phyloP scores from a whole-genome alignment of 2,888 invertebrate genomes.

The Drosophila lutescens region DNA sequence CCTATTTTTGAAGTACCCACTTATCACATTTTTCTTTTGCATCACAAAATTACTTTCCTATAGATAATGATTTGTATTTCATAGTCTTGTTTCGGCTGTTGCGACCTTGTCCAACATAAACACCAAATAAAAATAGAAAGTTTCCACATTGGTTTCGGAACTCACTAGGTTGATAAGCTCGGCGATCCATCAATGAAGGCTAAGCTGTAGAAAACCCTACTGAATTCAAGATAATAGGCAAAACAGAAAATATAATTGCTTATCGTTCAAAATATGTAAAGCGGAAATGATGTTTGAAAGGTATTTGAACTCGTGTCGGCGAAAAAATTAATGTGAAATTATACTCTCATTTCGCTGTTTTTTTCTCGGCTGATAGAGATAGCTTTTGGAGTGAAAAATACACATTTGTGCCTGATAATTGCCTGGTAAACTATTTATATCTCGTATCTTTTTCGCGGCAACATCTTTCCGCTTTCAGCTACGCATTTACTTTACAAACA shows the following conservation, averaged over 20 bases:
- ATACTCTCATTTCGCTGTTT: constrained; percentile 3
- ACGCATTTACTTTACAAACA: constrained; percentile 43
- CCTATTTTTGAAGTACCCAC: constrained; percentile 18
- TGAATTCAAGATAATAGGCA: constrained; percentile 3
- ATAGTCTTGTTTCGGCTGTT: neutral
- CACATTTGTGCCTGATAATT: constrained; percentile 20
- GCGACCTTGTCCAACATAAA: constrained; percentile 35
- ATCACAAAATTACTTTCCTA: constrained; percentile 1
- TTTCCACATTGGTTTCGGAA: constrained; percentile 24
- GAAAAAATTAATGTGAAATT: constrained; percentile 1
- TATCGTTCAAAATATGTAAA: constrained; percentile 16
- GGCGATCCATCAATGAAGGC: constrained; percentile 23
- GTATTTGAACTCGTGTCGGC: constrained; percentile 6
- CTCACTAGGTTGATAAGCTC: constrained; percentile 32
- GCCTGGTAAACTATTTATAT: constrained; percentile 42
- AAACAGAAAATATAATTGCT: constrained; percentile 3
- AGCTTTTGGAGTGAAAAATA: constrained; percentile 7
- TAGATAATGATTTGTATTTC: neutral
- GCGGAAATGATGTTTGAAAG: constrained; percentile 18
- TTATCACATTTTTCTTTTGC: constrained; percentile 9
- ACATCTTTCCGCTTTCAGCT: constrained; percentile 28
- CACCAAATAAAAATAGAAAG: constrained; percentile 38
- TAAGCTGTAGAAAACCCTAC: neutral
- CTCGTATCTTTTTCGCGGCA: constrained; percentile 34
- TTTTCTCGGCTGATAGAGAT: neutral